phyloP scores from a whole-genome alignment of 2,888 invertebrate genomes.

The Emesis furor region DNA sequence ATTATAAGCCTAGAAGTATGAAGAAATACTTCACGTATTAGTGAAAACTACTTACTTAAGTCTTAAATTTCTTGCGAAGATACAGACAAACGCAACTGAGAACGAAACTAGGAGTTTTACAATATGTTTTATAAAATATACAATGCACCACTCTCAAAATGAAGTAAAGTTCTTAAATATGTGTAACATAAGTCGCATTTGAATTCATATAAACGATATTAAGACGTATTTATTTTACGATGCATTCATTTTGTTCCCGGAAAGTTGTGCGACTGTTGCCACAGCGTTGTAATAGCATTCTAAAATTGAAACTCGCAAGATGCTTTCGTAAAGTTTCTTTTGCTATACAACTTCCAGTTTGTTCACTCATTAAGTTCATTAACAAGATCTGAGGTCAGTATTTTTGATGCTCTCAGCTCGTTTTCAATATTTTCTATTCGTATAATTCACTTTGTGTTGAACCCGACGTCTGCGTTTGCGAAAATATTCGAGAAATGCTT shows the following conservation, averaged over 20 bases:
- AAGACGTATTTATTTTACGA: slow-evolving; percentile 81
- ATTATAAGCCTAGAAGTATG: no score
- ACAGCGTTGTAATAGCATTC: slow-evolving; percentile 83
- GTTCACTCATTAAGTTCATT: slow-evolving; percentile 90
- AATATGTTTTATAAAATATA: neutral
- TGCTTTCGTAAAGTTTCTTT: slow-evolving; percentile 84
- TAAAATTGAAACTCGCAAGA: slow-evolving; percentile 85
- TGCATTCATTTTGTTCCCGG: slow-evolving; percentile 82
- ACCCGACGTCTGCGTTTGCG: slow-evolving; percentile 86
- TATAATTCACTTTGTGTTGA: slow-evolving; percentile 85
- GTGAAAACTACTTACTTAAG: no score
- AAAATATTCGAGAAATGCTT: slow-evolving; percentile 89
- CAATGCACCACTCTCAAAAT: neutral
- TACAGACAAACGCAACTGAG: no score
- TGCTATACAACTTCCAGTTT: slow-evolving; percentile 84
- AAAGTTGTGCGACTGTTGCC: slow-evolving; percentile 79
- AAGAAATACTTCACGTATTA: no score
- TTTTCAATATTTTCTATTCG: slow-evolving; percentile 88
- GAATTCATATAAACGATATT: slow-evolving; percentile 63
- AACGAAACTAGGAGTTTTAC: no score
- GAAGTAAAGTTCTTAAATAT: slow-evolving; percentile 39
- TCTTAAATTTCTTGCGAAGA: no score
- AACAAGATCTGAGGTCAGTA: slow-evolving; percentile 88
- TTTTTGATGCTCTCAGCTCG: slow-evolving; percentile 86
- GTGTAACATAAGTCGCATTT: slow-evolving; percentile 50